These are phyloP conservation scores for Brachionus plicatilis DNA, from an alignment of 1,140 invertebrate genomes.

Conservation along the genomic window DNA sequence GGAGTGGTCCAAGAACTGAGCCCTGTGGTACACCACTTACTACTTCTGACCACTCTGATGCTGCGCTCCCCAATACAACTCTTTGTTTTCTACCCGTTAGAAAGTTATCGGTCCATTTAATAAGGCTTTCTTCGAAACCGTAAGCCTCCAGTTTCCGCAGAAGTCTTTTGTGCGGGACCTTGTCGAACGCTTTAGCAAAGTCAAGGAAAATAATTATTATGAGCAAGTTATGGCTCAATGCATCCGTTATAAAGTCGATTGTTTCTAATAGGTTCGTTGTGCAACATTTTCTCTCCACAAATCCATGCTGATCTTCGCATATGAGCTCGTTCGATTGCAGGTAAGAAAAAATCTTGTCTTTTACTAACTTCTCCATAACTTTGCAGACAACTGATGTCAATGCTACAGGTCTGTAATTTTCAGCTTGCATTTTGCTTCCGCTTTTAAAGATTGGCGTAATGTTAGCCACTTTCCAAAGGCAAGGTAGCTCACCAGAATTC, in stretches of 20 bases:
- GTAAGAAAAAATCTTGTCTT: neutral
- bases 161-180: neutral
- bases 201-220: slow-evolving; percentile 27
- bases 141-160: neutral
- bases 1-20: slow-evolving; percentile 12
- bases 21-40: slow-evolving; percentile 1
- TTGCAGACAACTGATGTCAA: slow-evolving; percentile 7
- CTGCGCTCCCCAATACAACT: neutral
- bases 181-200: slow-evolving; percentile 38
- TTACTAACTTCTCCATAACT: neutral
- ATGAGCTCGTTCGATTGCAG: neutral
- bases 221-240: neutral
- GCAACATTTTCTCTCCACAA: neutral
- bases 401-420: slow-evolving; percentile 41
- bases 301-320: slow-evolving; percentile 7
- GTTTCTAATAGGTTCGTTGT: slow-evolving; percentile 3
- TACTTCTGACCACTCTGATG: slow-evolving; percentile 18
- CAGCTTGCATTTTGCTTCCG: neutral
- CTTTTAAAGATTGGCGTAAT: slow-evolving; percentile 40
- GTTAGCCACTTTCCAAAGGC: slow-evolving; percentile 19
- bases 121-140: neutral
- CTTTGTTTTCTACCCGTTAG: neutral
- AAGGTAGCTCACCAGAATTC: neutral
- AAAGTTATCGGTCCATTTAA: neutral
- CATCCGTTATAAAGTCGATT: neutral